Evolutionary conservation across 2,113 vertebrate species (phyloP).

Genomic region (Callorhinus ursinus): DNA sequence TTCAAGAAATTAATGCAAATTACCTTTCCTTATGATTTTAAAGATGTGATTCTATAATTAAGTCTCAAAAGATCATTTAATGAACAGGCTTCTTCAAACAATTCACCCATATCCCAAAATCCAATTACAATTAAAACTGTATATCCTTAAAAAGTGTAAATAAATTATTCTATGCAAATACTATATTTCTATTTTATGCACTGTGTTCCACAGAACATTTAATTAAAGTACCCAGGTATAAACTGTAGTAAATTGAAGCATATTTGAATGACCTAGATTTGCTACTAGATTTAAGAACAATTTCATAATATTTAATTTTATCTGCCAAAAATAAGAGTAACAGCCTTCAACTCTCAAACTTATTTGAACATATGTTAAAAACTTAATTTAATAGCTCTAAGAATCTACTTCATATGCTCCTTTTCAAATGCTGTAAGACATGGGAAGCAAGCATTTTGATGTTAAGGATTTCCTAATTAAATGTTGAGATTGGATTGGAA

Average conservation of each 20-base stretch:
- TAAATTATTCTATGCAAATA: constrained; percentile 59
- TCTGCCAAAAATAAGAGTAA: constrained; percentile 20
- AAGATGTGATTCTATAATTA: constrained; percentile 51
- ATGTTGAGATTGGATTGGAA: not conserved
- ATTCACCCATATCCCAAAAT: constrained; percentile 26
- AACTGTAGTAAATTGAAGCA: constrained; percentile 65
- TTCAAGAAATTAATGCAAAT: constrained; percentile 59
- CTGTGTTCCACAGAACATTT: constrained; percentile 38
- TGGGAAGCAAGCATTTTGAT: constrained; percentile 23
- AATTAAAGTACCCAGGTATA: constrained; percentile 50
- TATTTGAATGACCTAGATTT: constrained; percentile 23
- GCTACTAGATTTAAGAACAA: constrained; percentile 1
- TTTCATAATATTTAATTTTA: constrained; percentile 60
- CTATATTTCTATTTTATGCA: constrained; percentile 60
- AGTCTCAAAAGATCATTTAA: constrained; percentile 52
- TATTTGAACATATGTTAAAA: constrained; percentile 56
- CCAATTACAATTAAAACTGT: constrained; percentile 57
- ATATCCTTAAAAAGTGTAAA: constrained; percentile 51
- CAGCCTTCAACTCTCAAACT: constrained; percentile 43
- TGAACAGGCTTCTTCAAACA: constrained; percentile 52
- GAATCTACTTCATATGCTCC: not conserved
- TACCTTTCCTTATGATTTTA: constrained; percentile 57
- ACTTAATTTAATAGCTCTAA: not conserved
- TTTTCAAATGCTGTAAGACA: constrained; percentile 20
- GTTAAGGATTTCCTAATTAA: not conserved